A percentile compares a stretch with the other conserved stretches of the same genome.
Conservation (phyloP, 2,888 invertebrate species). For the Eudasyphora cyanicolor region DNA sequence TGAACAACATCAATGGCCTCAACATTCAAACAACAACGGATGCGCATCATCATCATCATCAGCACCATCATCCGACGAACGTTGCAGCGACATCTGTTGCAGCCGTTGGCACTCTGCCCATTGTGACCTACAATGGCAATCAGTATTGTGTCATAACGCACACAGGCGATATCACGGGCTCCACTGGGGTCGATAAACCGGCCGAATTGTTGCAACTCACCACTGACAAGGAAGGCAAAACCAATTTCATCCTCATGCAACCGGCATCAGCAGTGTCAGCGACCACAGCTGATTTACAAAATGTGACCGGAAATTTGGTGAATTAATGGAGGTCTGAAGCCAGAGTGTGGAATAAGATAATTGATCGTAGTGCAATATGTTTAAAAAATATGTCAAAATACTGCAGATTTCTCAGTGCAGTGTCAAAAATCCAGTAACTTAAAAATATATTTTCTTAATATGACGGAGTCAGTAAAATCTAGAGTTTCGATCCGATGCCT, state of each 20-base stretch:
- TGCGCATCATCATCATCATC: conserved; percentile 52
- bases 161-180: conserved; percentile 62
- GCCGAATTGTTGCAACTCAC: conserved; percentile 71
- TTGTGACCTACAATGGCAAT: conserved; percentile 77
- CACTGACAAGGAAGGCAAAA: conserved; percentile 68
- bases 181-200: conserved; percentile 60
- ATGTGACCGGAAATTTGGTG: conserved; percentile 43
- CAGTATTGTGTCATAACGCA: conserved; percentile 76
- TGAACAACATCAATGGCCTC: conserved; percentile 69
- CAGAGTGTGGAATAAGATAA: neutral
- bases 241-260: conserved; percentile 77
- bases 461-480: too few species aligned
- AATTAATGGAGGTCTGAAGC: conserved; percentile 49
- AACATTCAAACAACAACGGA: conserved; percentile 47
- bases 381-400: neutral
- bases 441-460: too few species aligned
- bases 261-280: conserved; percentile 65
- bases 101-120: conserved; percentile 71
- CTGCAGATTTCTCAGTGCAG: conserved; percentile 1
- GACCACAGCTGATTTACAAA: neutral
- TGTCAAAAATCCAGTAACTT: too few species aligned
- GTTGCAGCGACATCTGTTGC: conserved; percentile 51
- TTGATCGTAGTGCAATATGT: neutral
- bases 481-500: too few species aligned
- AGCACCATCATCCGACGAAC: conserved; percentile 50